Evolutionary conservation across 2,888 invertebrate species (phyloP).

Genomic region (Empis stercorea): DNA sequence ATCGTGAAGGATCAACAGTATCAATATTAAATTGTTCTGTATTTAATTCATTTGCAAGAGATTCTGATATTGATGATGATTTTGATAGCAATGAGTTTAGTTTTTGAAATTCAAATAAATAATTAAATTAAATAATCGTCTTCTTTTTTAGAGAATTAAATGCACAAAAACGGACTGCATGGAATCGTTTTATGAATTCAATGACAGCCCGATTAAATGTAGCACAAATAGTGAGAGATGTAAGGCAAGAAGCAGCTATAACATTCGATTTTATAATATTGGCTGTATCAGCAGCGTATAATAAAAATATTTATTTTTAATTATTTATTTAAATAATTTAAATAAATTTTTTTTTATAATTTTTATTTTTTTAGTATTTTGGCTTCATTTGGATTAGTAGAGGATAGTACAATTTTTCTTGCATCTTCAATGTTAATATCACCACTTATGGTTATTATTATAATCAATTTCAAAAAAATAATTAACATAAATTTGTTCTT

Average conservation of each 20-base stretch:
- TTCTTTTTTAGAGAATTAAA: neutral
- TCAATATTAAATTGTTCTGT: constrained; percentile 52
- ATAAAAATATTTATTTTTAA: neutral
- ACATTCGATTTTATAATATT: constrained; percentile 67
- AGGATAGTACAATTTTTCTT: constrained; percentile 58
- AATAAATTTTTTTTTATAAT: neutral
- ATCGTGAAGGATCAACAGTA: constrained; percentile 43
- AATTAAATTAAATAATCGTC: no score
- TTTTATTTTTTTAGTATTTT: constrained; percentile 40
- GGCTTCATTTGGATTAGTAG: constrained; percentile 59
- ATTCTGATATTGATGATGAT: constrained; percentile 11
- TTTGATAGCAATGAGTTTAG: constrained; percentile 8
- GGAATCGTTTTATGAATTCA: constrained; percentile 52
- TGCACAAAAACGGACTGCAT: constrained; percentile 27
- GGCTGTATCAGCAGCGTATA: constrained; percentile 55
- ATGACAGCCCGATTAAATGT: constrained; percentile 54
- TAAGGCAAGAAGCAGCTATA: constrained; percentile 51
- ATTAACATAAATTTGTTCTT: no score
- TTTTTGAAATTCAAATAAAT: no score
- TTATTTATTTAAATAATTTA: constrained; percentile 10
- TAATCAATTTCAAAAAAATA: constrained; percentile 5
- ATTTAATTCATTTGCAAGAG: constrained; percentile 21
- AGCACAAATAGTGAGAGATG: constrained; percentile 56
- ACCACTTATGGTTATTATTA: constrained; percentile 65
- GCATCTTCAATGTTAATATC: constrained; percentile 73